Conservation (phyloP, 2,888 invertebrate species). For the Ectropis crepuscularia region DNA sequence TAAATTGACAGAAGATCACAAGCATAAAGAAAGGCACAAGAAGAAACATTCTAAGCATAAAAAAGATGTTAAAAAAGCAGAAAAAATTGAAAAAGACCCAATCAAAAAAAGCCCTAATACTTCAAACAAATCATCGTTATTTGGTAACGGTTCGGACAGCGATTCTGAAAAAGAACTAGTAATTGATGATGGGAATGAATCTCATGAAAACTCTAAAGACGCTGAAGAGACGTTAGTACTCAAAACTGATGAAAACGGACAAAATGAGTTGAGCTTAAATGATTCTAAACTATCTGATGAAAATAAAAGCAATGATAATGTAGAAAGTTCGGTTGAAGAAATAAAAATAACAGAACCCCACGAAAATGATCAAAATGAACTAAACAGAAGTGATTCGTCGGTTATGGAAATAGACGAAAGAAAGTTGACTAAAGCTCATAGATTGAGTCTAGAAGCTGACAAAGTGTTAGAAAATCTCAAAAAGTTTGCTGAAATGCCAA, state of each 20-base stretch:
- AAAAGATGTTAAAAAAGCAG: constrained; percentile 41
- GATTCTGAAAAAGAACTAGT: constrained; percentile 67
- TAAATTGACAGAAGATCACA: constrained; percentile 49
- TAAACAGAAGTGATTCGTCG: constrained; percentile 14
- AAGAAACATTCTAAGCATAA: constrained; percentile 38
- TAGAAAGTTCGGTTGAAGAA: constrained; percentile 17
- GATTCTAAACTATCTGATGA: constrained; percentile 28
- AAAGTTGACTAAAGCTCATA: constrained; percentile 66
- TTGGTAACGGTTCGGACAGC: constrained; percentile 50
- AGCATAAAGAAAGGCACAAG: constrained; percentile 43
- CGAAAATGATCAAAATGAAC: constrained; percentile 30
- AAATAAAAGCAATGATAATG: constrained; percentile 18
- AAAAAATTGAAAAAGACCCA: constrained; percentile 36
- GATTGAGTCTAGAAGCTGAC: constrained; percentile 67
- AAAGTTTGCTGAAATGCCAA: constrained; percentile 67
- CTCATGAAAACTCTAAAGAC: constrained; percentile 41
- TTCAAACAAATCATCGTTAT: constrained; percentile 35
- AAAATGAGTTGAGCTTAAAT: constrained; percentile 24
- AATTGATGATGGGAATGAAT: constrained; percentile 58
- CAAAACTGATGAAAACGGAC: constrained; percentile 29
- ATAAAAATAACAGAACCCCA: constrained; percentile 23
- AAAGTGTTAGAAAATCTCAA: constrained; percentile 57
- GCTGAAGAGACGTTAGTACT: constrained; percentile 45
- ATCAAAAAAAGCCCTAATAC: constrained; percentile 26
- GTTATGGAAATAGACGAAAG: constrained; percentile 48